These are phyloP conservation scores for Bombus confusus DNA, from an alignment of 1,140 invertebrate species.

Conservation along the genomic window DNA sequence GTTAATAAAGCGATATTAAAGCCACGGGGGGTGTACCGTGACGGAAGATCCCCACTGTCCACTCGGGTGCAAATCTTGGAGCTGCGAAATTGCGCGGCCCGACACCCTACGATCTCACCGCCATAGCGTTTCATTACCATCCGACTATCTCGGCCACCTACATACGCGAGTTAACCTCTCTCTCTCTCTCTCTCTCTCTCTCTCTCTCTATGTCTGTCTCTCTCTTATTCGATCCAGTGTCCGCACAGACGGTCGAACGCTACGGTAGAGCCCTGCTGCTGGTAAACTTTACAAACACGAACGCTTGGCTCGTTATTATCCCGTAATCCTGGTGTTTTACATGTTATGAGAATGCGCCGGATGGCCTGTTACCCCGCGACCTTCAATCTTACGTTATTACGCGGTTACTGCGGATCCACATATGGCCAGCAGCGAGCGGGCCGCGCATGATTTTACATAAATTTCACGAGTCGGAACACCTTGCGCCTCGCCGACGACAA, in stretches of 20 bases:
- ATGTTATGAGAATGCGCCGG: slow-evolving; percentile 76
- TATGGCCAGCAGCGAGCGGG: slow-evolving; percentile 27
- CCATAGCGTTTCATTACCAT: slow-evolving; percentile 70
- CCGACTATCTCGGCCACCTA: slow-evolving; percentile 44
- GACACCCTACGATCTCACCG: slow-evolving; percentile 52
- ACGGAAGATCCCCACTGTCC: slow-evolving; percentile 71
- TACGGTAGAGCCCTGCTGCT: background rate
- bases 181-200: background rate
- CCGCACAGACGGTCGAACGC: slow-evolving; percentile 6
- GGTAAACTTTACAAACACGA: slow-evolving; percentile 62
- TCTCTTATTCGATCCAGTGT: background rate
- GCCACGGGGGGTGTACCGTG: slow-evolving; percentile 70
- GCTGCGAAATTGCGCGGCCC: slow-evolving; percentile 67
- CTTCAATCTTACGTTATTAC: slow-evolving; percentile 78
- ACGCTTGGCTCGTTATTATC: slow-evolving; percentile 71
- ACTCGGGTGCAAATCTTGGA: slow-evolving; percentile 58
- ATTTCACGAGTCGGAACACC: slow-evolving; percentile 66
- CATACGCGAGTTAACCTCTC: background rate
- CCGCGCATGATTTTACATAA: slow-evolving; percentile 74
- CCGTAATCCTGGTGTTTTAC: slow-evolving; percentile 80
- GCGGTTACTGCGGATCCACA: slow-evolving; percentile 36
- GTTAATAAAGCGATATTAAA: slow-evolving; percentile 82
- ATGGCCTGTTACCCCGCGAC: slow-evolving; percentile 68
- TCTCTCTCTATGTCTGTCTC: background rate
- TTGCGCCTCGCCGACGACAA: slow-evolving; percentile 20